These are phyloP conservation scores for Eulemur albifrons DNA, from an alignment of 2,797 vertebrate species.

Conservation along the genomic window DNA sequence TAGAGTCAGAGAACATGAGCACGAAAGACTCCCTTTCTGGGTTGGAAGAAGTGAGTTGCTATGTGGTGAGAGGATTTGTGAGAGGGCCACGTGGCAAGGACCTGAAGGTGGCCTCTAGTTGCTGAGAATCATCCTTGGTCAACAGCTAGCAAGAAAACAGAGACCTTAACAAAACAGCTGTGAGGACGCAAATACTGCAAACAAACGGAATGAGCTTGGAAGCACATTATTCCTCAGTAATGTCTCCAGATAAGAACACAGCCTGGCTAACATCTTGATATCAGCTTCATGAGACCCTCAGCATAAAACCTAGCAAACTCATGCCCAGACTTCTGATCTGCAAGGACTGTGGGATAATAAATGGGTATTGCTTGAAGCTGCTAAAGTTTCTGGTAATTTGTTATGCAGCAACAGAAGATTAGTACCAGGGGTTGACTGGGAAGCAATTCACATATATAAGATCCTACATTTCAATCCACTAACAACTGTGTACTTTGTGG, in stretches of 20 bases:
- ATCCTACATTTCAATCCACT: neutral
- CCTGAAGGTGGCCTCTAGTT: neutral
- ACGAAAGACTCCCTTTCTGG: neutral
- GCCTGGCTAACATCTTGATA: neutral
- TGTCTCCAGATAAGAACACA: neutral
- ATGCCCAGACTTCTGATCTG: neutral
- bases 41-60: neutral
- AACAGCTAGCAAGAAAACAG: neutral
- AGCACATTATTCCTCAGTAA: neutral
- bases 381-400: neutral
- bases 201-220: neutral
- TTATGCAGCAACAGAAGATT: neutral
- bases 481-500: neutral
- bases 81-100: neutral
- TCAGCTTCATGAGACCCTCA: neutral
- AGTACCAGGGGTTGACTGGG: neutral
- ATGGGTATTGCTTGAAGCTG: neutral
- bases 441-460: neutral
- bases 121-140: neutral
- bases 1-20: neutral
- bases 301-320: neutral
- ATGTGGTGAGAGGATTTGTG: neutral
- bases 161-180: neutral
- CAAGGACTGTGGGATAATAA: constrained; percentile 3
- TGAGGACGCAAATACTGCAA: neutral